A percentile compares a stretch with the other conserved stretches of the same genome.
Conservation (phyloP, 2,797 vertebrate genomes). For the Brachymystax lenok region DNA sequence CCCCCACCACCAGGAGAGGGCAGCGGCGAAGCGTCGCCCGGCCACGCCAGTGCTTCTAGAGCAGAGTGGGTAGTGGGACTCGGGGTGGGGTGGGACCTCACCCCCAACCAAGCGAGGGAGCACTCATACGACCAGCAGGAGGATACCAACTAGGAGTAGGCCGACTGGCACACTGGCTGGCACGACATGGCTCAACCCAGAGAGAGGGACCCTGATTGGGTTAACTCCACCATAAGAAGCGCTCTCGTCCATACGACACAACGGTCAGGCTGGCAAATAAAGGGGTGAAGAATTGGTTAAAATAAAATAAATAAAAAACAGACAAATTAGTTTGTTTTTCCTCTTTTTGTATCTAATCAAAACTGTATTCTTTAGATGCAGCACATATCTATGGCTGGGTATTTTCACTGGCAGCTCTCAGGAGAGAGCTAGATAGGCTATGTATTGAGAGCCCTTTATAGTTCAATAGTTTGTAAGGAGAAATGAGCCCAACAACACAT, state of each 20-base stretch:
- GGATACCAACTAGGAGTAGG: slow-evolving; percentile 73
- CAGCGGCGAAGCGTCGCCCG: slow-evolving; percentile 65
- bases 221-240: slow-evolving; percentile 99
- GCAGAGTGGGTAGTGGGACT: slow-evolving; percentile 42
- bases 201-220: slow-evolving; percentile 98
- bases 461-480: slow-evolving; percentile 1
- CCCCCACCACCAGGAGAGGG: slow-evolving; percentile 38
- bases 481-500: slow-evolving; percentile 26
- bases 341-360: slow-evolving; percentile 25
- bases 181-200: slow-evolving; percentile 96
- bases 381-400: slow-evolving; percentile 21
- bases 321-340: slow-evolving; percentile 70
- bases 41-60: slow-evolving; percentile 69
- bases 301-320: slow-evolving; percentile 69
- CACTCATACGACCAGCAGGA: slow-evolving; percentile 76
- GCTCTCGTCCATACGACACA: slow-evolving; percentile 92
- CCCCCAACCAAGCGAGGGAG: slow-evolving; percentile 54
- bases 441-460: slow-evolving; percentile 9
- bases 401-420: background rate
- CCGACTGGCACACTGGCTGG: slow-evolving; percentile 78
- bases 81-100: slow-evolving; percentile 5
- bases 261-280: slow-evolving; percentile 99
- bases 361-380: slow-evolving; percentile 41
- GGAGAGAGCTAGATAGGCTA: background rate
- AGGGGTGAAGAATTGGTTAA: slow-evolving; percentile 99